Conservation (phyloP, 2,797 vertebrate species). For the Agapornis canus region DNA sequence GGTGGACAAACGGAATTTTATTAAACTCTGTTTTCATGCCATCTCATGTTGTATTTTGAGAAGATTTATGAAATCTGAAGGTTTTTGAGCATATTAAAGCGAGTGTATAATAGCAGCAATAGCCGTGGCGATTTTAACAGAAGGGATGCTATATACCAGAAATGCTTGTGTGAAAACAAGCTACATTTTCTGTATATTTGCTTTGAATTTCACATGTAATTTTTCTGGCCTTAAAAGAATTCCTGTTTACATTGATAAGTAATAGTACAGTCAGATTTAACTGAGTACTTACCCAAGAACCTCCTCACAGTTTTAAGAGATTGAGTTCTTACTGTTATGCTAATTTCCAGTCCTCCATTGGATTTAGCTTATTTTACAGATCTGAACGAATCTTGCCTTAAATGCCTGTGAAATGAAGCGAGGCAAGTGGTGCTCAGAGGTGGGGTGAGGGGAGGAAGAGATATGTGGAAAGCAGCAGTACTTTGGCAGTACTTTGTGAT, state of each 20-base stretch:
- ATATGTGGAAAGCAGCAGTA: background rate
- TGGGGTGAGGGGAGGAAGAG: background rate
- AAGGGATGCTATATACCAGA: background rate
- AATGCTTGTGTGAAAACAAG: background rate
- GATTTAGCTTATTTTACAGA: background rate
- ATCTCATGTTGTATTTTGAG: background rate
- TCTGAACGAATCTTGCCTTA: background rate
- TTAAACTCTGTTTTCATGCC: background rate
- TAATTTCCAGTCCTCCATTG: background rate
- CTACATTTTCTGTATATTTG: background rate
- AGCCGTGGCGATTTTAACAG: background rate
- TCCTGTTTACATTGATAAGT: background rate
- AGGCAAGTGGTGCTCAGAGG: background rate
- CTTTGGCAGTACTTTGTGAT: rapidly evolving
- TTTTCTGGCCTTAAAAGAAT: background rate
- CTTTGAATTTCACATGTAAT: background rate
- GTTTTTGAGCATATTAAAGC: background rate
- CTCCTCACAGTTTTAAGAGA: background rate
- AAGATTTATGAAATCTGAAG: background rate
- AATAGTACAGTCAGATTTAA: background rate
- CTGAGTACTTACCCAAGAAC: background rate
- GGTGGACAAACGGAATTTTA: conserved; percentile 1
- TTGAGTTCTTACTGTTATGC: background rate
- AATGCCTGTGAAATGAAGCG: background rate
- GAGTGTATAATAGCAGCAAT: background rate